phyloP scores from a whole-genome alignment of 2,888 invertebrate genomes.

The Folsomia candida region DNA sequence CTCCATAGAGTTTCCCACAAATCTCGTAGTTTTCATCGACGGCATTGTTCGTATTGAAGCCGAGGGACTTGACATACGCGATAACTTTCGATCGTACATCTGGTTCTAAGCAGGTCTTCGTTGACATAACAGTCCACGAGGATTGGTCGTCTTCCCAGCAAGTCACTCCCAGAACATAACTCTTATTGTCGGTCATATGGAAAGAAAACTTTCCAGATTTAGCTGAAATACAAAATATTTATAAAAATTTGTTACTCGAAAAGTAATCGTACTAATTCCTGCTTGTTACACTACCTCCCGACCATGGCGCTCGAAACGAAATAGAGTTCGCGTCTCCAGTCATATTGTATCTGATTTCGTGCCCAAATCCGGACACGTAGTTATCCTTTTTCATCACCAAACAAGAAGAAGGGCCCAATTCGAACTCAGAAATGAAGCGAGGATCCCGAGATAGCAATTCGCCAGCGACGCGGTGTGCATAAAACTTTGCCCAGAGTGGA shows the following conservation, averaged over 20 bases:
- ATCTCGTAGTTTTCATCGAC: background rate
- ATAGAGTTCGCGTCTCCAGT: background rate
- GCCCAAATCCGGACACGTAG: background rate
- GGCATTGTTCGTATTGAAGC: background rate
- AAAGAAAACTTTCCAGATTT: slow-evolving; percentile 5
- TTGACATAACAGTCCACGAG: slow-evolving; percentile 10
- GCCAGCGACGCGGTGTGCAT: background rate
- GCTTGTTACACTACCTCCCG: background rate
- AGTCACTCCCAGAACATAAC: slow-evolving; percentile 1
- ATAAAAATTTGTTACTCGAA: background rate
- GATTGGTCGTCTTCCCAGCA: slow-evolving; percentile 8
- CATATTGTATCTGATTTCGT: background rate
- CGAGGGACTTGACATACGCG: background rate
- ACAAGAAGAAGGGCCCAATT: background rate
- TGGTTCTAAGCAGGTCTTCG: background rate
- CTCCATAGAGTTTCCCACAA: background rate
- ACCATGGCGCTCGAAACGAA: background rate
- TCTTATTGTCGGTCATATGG: slow-evolving; percentile 6
- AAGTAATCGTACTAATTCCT: background rate
- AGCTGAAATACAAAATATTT: background rate
- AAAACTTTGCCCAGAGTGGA: slow-evolving; percentile 5
- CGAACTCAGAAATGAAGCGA: background rate
- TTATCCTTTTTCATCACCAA: slow-evolving; percentile 1
- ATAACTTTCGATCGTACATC: background rate
- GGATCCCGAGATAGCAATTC: background rate